These are phyloP conservation scores for Apamea crenata DNA, from an alignment of 2,888 invertebrate species.

Conservation along the genomic window DNA sequence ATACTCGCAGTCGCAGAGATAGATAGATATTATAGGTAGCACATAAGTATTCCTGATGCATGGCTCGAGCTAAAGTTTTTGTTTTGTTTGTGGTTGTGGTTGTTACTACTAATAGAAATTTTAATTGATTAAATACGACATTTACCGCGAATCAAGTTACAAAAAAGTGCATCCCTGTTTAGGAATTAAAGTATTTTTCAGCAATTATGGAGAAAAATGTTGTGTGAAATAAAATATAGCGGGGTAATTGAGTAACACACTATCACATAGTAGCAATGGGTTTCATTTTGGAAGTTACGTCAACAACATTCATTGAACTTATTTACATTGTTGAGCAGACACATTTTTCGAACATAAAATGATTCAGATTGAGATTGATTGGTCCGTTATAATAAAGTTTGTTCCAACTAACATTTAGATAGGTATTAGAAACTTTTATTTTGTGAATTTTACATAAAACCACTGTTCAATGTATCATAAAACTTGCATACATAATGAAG, in stretches of 20 bases:
- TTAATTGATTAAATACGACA: not conserved
- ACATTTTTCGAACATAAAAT: too few species aligned
- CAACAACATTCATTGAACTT: too few species aligned
- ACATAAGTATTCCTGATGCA: constrained; percentile 21
- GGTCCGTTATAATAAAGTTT: not conserved
- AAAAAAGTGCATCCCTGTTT: not conserved
- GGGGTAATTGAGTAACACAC: too few species aligned
- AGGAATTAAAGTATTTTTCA: not conserved
- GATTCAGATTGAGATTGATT: too few species aligned
- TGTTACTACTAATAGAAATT: not conserved
- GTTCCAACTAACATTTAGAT: not conserved
- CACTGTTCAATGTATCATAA: not conserved
- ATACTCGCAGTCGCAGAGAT: not conserved
- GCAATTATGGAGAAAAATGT: not conserved
- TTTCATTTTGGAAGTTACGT: too few species aligned
- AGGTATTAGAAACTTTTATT: not conserved
- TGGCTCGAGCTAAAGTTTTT: not conserved
- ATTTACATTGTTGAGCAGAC: too few species aligned
- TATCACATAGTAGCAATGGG: too few species aligned
- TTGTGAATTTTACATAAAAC: not conserved
- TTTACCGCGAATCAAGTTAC: not conserved
- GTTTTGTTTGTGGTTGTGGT: constrained; percentile 11
- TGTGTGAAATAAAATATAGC: not conserved
- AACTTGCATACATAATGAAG: not conserved
- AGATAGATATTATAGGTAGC: constrained; percentile 1